phyloP scores from a whole-genome alignment of 2,888 invertebrate species.

The Scaeva pyrastri region DNA sequence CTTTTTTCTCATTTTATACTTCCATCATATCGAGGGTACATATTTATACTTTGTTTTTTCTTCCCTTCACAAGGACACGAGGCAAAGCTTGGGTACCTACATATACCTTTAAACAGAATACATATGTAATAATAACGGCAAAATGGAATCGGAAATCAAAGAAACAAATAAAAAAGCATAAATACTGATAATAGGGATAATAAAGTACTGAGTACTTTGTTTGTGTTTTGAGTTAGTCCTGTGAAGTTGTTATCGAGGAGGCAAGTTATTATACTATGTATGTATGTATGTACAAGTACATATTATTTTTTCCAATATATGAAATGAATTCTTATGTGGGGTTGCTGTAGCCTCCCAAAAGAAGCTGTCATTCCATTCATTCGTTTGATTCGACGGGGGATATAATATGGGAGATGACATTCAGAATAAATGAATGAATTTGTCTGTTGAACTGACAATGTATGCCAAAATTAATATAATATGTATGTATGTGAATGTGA shows the following conservation, averaged over 20 bases:
- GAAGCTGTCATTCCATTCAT: not conserved
- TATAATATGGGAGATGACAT: not conserved
- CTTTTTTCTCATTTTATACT: slow-evolving; percentile 29
- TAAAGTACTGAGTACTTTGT: slow-evolving; percentile 62
- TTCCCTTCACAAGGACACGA: slow-evolving; percentile 13
- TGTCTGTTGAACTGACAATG: slow-evolving; percentile 17
- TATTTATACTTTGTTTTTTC: slow-evolving; percentile 8
- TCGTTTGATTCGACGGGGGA: not conserved
- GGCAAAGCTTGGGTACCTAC: not conserved
- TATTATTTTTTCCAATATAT: slow-evolving; percentile 17
- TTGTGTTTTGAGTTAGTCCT: slow-evolving; percentile 30
- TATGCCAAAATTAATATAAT: slow-evolving; percentile 13
- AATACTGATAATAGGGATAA: slow-evolving; percentile 65
- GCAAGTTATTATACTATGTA: not conserved
- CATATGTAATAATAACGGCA: slow-evolving; percentile 20
- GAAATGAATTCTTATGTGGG: slow-evolving; percentile 7
- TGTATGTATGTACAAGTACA: not conserved
- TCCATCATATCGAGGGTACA: slow-evolving; percentile 34
- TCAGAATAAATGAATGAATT: slow-evolving; percentile 31
- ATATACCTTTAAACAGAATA: not conserved
- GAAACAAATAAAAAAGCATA: slow-evolving; percentile 52
- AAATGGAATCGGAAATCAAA: slow-evolving; percentile 40
- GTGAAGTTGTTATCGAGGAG: slow-evolving; percentile 40
- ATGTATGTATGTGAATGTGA: not conserved
- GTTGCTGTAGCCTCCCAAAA: slow-evolving; percentile 1